Evolutionary conservation across 2,797 vertebrate species (phyloP).

Genomic region (Aulostomus chinensis): DNA sequence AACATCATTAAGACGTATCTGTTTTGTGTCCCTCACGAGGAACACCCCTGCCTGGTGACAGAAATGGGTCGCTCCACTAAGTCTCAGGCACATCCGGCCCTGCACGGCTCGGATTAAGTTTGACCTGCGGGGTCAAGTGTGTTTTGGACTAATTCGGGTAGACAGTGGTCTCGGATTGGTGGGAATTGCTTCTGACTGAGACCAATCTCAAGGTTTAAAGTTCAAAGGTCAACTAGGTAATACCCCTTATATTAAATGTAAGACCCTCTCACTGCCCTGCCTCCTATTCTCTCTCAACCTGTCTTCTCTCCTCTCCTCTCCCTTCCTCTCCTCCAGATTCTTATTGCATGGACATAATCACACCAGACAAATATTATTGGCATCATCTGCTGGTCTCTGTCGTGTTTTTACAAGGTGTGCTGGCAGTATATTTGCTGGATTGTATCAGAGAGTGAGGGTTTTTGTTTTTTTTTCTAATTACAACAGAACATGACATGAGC

Average conservation of each 20-base stretch:
- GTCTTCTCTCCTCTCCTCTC: neutral
- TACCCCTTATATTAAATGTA: constrained; percentile 69
- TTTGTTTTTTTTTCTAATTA: too few species aligned
- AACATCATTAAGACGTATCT: constrained; percentile 71
- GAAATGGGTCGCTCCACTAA: constrained; percentile 64
- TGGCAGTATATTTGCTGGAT: too few species aligned
- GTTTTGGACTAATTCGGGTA: constrained; percentile 74
- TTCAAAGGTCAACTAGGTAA: constrained; percentile 76
- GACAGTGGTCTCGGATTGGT: constrained; percentile 67
- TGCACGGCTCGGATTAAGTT: constrained; percentile 67
- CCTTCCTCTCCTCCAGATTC: neutral
- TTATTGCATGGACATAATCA: neutral
- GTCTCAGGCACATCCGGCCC: constrained; percentile 72
- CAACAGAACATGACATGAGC: too few species aligned
- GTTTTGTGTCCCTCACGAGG: constrained; percentile 63
- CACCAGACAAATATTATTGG: too few species aligned
- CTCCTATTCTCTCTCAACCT: constrained; percentile 20
- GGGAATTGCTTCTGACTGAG: constrained; percentile 60
- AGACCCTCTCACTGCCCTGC: constrained; percentile 30
- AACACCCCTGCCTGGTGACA: constrained; percentile 61
- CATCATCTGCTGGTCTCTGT: too few species aligned
- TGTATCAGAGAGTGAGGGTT: too few species aligned
- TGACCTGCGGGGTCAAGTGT: constrained; percentile 79
- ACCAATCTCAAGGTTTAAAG: constrained; percentile 45
- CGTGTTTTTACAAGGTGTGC: too few species aligned